Percentiles rank a stretch among this genome's conserved stretches.
These are phyloP conservation scores for Calliopum simillimum DNA, from an alignment of 2,888 invertebrate genomes.

Conservation along the genomic window DNA sequence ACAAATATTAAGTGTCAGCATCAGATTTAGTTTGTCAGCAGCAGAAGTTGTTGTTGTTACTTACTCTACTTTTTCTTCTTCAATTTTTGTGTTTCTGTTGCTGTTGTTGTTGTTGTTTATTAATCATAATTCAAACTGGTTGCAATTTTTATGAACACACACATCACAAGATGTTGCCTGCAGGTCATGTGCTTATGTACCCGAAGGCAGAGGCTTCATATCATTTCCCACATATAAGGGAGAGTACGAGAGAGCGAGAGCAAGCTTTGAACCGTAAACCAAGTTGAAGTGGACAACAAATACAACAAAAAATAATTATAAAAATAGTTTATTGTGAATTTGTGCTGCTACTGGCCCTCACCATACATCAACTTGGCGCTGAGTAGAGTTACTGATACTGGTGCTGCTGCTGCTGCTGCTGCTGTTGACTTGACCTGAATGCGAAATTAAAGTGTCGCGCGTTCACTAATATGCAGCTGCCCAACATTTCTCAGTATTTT, in stretches of 20 bases:
- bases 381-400: too few relatives aligned
- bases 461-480: not conserved
- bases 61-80: not conserved
- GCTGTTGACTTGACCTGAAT: constrained; percentile 1
- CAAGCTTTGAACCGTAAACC: too few relatives aligned
- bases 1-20: constrained; percentile 15
- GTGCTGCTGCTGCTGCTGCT: too few relatives aligned
- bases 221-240: too few relatives aligned
- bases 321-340: too few relatives aligned
- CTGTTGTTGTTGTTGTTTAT: not conserved
- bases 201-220: too few relatives aligned
- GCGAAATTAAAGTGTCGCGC: constrained; percentile 2
- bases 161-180: constrained; percentile 5
- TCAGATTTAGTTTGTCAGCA: constrained; percentile 17
- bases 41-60: not conserved
- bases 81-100: not conserved
- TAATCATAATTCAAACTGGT: not conserved
- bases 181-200: not conserved
- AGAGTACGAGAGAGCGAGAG: too few relatives aligned
- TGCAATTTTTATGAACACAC: constrained; percentile 5
- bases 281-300: too few relatives aligned
- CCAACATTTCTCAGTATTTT: not conserved
- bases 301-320: too few relatives aligned
- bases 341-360: too few relatives aligned
- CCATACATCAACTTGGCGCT: too few relatives aligned